Percentiles rank a stretch among this genome's conserved stretches.
These are phyloP conservation scores for Melanotaenia duboulayi DNA, from an alignment of 2,113 vertebrate genomes.

Conservation along the genomic window DNA sequence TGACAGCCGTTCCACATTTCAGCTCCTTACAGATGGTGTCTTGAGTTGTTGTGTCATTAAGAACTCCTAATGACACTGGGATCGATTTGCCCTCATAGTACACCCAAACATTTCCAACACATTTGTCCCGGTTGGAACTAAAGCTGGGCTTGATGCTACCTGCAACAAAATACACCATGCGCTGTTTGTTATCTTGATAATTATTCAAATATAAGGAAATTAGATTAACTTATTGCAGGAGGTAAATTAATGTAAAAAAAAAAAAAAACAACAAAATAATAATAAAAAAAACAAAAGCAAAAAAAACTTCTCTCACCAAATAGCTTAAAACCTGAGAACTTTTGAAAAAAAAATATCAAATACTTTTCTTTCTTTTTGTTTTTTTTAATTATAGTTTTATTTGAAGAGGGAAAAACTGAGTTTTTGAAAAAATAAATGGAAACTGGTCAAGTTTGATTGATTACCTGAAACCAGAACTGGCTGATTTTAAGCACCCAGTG, in stretches of 20 bases:
- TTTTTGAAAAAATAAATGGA: too few species aligned
- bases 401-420: too few species aligned
- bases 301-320: too few species aligned
- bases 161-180: slow-evolving; percentile 34
- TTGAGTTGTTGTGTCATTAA: fast-evolving
- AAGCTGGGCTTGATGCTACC: slow-evolving; percentile 51
- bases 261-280: not conserved
- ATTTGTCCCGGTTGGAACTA: not conserved
- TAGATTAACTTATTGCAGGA: not conserved
- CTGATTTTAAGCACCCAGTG: too few species aligned
- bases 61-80: slow-evolving; percentile 2
- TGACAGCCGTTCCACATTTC: slow-evolving; percentile 24
- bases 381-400: too few species aligned
- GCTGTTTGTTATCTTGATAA: not conserved
- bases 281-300: not conserved
- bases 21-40: slow-evolving; percentile 49
- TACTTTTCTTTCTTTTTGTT: too few species aligned
- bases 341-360: too few species aligned
- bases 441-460: too few species aligned
- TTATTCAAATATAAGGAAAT: not conserved
- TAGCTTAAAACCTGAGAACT: too few species aligned
- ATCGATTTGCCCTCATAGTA: not conserved
- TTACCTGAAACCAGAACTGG: too few species aligned
- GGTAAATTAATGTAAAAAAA: too few species aligned
- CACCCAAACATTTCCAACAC: slow-evolving; percentile 60